Evolutionary conservation across 2,888 invertebrate genomes (phyloP), one percentile per base, ranked within the genome.

Genomic region (Steromphala cineraria): DNA sequence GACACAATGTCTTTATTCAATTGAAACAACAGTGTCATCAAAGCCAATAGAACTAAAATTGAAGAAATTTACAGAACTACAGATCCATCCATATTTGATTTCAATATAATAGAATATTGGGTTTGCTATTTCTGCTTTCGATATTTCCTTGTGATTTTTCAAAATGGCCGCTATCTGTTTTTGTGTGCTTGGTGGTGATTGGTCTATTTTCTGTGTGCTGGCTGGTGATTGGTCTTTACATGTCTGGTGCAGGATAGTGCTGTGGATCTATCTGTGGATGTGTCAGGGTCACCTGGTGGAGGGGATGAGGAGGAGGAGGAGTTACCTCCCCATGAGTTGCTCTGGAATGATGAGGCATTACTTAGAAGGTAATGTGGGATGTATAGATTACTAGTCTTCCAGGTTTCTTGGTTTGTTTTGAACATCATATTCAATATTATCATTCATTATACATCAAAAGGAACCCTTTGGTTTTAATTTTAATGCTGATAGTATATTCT

Each of bases 221-320:
- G 40, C 13, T 71, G 71, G 71, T 71, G 62, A 62, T 62, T 62
- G 46, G 46, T 46, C 46, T 36, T 2, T 36, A 2, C 1, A 46
- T 46, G 13, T 46, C 31, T 71, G 71, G 71, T 71, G 71, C 71
- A 71, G 71, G 71, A 71, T 71, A 71, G 71, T 36, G 71, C 71
- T 17, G 40, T 71, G 31, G 71, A 71, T 36, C 71, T 71, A 40
- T 71, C 40, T 36, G 31, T 15, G 71, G 71, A 71, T 36, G 31
- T 15, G 31, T 71, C 71, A 31, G 31, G 2, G 31, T 71, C 71
- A 31, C 31, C 71, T 31, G 71, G 71, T 71, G 71, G 71, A n/a
- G 71, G 71, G 28, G 71, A 71, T 8, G 36, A 36, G 19, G 71
- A 71, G 5, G 36, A 36, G 40, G 28, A 28, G 15, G n/a, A n/a